A percentile compares a stretch with the other conserved stretches of the same genome.
phyloP scores from a whole-genome alignment of 2,113 vertebrate genomes.

The Pseudorasbora parva region DNA sequence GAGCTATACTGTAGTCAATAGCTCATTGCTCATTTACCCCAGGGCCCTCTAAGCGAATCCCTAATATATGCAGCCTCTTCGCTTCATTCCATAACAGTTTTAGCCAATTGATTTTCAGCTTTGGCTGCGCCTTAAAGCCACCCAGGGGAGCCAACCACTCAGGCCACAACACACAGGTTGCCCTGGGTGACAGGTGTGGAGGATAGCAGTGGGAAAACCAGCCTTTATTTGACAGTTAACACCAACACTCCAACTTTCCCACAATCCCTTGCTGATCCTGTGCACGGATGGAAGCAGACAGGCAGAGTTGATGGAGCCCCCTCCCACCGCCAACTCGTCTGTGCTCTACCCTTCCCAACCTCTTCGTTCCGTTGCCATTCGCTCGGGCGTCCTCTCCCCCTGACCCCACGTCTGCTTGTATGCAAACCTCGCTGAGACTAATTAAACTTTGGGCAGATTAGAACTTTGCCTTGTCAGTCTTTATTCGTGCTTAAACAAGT shows the following conservation, averaged over 20 bases:
- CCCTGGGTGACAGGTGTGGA: constrained; percentile 53
- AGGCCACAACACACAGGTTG: constrained; percentile 41
- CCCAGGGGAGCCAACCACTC: constrained; percentile 26
- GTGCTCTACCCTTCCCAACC: background rate
- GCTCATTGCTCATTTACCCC: constrained; percentile 26
- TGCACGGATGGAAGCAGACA: constrained; percentile 38
- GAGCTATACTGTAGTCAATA: background rate
- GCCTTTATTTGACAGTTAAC: constrained; percentile 44
- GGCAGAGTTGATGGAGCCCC: constrained; percentile 32
- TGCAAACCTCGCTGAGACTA: constrained; percentile 73
- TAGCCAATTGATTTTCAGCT: constrained; percentile 55
- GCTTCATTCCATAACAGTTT: constrained; percentile 43
- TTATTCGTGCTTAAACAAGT: constrained; percentile 81
- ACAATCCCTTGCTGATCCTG: constrained; percentile 41
- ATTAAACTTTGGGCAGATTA: constrained; percentile 81
- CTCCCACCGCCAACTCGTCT: background rate
- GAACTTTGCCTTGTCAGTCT: constrained; percentile 80
- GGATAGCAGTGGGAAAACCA: constrained; percentile 10
- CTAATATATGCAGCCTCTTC: constrained; percentile 47
- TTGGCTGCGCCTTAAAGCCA: constrained; percentile 39
- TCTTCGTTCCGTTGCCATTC: background rate
- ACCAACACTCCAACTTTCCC: constrained; percentile 32
- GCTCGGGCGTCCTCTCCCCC: background rate
- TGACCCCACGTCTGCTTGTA: constrained; percentile 61
- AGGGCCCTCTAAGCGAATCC: constrained; percentile 34